Base-by-base conservation (phyloP, 2,113 vertebrate species). In the Oophaga pumilio region DNA sequence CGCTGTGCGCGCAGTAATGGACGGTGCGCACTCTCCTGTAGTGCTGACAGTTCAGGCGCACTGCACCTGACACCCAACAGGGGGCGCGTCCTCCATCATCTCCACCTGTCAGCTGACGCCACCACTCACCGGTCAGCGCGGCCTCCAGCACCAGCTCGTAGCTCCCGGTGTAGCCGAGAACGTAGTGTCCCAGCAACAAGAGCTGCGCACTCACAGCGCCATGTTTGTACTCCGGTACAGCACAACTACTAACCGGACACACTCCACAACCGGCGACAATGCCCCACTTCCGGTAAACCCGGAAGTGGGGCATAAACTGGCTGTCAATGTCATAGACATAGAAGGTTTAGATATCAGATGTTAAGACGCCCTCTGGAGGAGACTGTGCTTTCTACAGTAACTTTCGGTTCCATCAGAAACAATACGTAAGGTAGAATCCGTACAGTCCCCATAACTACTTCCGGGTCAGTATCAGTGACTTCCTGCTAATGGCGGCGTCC, bases 181-280 rank as follows among this genome's bases (percentile, higher is more conserved):
- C 78, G 86, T 12, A 20, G 68, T 76, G 22, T 62, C 26, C 78
- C 66, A 24, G 53, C 22, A 33, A n/a, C 28, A 57, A 18, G 11
- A 81, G 28, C 77, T 87, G 86, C 86, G 86, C 69, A 87, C 56
- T 74, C 79, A 82, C 22, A 6, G 68, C 52, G 66, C 78, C 86
- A 87, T 87, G n/a, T 76, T 87, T 49, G 69, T 87, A 87, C 86
- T 82, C 86, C 69, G 17, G 10, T 53, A 17, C 26, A 82, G 76
- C 76, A 18, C 33, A 53, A 52, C n/a, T 20, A 76, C 53, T 20
- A 74, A 15, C 60, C 50, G 74, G 76, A 76, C 86, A 82, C 66
- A 82, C 62, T 64, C 66, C 78, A 79, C 24, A 24, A 33, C 86
- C 86, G 78, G 86, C n/a, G 28, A 50, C 68, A 18, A 3, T 82